These are phyloP conservation scores for Spermophilus dauricus DNA, from an alignment of 2,113 vertebrate species.

Conservation along the genomic window DNA sequence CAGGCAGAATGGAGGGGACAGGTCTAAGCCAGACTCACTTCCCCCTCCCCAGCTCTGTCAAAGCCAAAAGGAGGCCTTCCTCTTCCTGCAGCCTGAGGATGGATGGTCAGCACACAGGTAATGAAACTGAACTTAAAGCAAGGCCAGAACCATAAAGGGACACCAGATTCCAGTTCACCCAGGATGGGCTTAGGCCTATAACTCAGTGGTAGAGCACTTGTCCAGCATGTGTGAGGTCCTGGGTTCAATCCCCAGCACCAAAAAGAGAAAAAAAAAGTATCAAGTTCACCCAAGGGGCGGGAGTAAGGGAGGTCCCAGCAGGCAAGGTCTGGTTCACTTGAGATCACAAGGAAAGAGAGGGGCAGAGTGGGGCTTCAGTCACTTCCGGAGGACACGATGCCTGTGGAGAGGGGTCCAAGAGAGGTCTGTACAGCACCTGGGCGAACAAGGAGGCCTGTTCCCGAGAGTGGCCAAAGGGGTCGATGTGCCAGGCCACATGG, in stretches of 20 bases:
- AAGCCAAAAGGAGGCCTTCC: neutral
- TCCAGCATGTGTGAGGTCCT: too few species aligned
- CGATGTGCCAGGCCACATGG: constrained; percentile 95
- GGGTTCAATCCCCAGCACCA: too few species aligned
- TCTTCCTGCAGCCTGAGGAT: neutral
- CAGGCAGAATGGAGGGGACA: fast-evolving
- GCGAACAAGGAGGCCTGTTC: constrained; percentile 96
- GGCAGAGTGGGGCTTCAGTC: neutral
- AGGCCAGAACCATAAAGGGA: neutral
- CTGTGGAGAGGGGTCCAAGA: neutral
- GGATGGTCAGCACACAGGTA: neutral
- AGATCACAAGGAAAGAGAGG: neutral
- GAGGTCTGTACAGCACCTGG: constrained; percentile 88
- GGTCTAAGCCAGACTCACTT: neutral
- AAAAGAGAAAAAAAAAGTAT: neutral
- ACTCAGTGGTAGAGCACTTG: too few species aligned
- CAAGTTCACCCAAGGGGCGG: neutral
- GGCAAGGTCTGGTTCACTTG: fast-evolving
- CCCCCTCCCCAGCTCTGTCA: neutral
- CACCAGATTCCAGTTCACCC: neutral
- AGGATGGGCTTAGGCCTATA: too few species aligned
- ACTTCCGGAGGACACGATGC: neutral
- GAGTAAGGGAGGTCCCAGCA: neutral
- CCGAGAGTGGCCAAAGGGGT: constrained; percentile 96
- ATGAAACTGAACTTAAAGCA: neutral